Conservation (phyloP, 2,113 vertebrate species). For the Acanthochromis polyacanthus region DNA sequence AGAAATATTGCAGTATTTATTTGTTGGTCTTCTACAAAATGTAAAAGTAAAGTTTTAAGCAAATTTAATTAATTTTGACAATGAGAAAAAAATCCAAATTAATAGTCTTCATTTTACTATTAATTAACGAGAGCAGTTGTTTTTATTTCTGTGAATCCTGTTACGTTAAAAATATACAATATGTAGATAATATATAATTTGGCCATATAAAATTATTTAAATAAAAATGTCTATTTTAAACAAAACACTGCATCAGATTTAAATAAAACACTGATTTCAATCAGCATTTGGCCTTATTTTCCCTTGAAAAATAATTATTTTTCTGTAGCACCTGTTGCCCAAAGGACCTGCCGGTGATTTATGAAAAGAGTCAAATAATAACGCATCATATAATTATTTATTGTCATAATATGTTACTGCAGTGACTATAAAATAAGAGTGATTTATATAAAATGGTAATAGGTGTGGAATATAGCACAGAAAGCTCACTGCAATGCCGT, state of each 20-base stretch:
- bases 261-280: neutral
- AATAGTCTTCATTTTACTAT: neutral
- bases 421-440: conserved; percentile 41
- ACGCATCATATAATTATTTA: conserved; percentile 53
- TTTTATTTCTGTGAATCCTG: conserved; percentile 5
- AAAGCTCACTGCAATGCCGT: conserved; percentile 5
- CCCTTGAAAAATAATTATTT: neutral
- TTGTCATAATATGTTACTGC: conserved; percentile 45
- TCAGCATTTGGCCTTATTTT: neutral
- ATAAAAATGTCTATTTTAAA: neutral
- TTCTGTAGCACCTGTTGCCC: conserved; percentile 58
- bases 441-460: conserved; percentile 50
- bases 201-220: neutral
- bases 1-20: neutral
- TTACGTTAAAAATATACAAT: neutral
- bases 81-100: neutral
- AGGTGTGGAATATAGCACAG: conserved; percentile 26
- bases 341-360: conserved; percentile 3
- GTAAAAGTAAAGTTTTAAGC: neutral
- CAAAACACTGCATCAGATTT: neutral
- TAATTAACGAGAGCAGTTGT: neutral
- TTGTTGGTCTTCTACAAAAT: neutral
- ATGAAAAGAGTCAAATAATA: conserved; percentile 13
- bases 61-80: neutral
- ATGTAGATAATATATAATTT: neutral